Evolutionary conservation across 2,888 invertebrate species (phyloP), one percentile per base, ranked within the genome.

Genomic region (Macropis europaea): DNA sequence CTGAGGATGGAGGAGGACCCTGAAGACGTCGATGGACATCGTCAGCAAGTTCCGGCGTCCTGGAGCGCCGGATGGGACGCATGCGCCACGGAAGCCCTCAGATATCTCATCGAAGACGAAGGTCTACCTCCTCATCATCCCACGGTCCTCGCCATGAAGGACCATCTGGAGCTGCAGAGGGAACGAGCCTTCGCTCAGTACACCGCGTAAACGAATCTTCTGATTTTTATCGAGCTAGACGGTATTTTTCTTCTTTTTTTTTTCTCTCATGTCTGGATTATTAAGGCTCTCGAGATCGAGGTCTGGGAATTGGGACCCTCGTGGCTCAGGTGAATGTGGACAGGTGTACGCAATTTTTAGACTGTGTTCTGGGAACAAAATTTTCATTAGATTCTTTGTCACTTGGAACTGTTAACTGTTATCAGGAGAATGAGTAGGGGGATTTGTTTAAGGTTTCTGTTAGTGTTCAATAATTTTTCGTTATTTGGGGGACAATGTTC

Each of bases 51-150:
- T 3, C 22, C 66, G 4, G 67, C 45, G 30, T 84, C 81, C 3
- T 89, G 89, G 89, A 63, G 72, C 15, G 75, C 83, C 19, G 89
- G 89, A 2, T 89, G 89, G 89, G 87, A 89, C 66, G 86, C 88
- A 2, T 89, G 89, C 67, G 81, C 88, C 3, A 57, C 83, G 32
- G 88, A 89, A 57, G 84, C 88, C 1, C 61, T 89, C 4, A 82
- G 88, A 66, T 89, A 88, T 69, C 84, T 89, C 54, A 81, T 87
- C 6, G 87, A 88, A 69, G 85, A 87, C 19, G 89, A 89, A 52
- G 89, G 88, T 5, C 76, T 89, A 15, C 82, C 86, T 15, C 79
- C 79, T 19, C 83, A 86, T 70, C 87, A 89, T 82, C 88, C 89
- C n/a, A 88, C 87, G 15, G 86, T 89, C 38, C 28, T 88, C 4